Conservation (phyloP, 2,797 vertebrate species). For the Helarctos malayanus region DNA sequence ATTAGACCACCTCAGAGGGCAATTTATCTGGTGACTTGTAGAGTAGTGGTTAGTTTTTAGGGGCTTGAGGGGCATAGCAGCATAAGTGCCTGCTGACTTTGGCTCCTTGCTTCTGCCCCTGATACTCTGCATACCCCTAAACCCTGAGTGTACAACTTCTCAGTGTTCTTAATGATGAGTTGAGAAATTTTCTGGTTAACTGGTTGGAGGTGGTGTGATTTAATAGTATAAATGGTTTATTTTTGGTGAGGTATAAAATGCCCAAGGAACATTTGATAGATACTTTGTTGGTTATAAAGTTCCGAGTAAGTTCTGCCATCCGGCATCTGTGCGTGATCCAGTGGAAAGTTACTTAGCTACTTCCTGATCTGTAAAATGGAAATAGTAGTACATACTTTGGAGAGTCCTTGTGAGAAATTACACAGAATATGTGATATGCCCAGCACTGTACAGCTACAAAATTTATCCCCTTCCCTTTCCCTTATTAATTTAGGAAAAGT, state of each 20-base stretch:
- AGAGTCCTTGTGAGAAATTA: background rate
- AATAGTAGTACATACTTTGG: background rate
- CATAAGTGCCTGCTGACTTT: background rate
- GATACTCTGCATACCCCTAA: background rate
- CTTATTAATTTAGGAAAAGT: slow-evolving; percentile 10
- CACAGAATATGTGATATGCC: background rate
- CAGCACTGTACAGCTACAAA: background rate
- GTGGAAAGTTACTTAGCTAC: background rate
- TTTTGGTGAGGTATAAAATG: background rate
- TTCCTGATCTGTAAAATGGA: background rate
- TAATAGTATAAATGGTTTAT: background rate
- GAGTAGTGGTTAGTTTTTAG: background rate
- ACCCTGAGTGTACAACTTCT: background rate
- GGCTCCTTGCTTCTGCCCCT: background rate
- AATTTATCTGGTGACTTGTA: background rate
- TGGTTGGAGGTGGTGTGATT: slow-evolving; percentile 32
- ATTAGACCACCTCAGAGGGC: background rate
- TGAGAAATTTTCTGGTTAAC: background rate
- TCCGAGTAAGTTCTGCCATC: background rate
- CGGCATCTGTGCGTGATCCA: background rate
- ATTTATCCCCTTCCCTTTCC: background rate
- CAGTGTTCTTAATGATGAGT: background rate
- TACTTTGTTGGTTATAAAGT: slow-evolving; percentile 56
- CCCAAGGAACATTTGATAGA: background rate
- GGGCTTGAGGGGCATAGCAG: background rate